These are phyloP conservation scores for Semnopithecus entellus DNA, from an alignment of 2,113 vertebrate species.

Conservation along the genomic window DNA sequence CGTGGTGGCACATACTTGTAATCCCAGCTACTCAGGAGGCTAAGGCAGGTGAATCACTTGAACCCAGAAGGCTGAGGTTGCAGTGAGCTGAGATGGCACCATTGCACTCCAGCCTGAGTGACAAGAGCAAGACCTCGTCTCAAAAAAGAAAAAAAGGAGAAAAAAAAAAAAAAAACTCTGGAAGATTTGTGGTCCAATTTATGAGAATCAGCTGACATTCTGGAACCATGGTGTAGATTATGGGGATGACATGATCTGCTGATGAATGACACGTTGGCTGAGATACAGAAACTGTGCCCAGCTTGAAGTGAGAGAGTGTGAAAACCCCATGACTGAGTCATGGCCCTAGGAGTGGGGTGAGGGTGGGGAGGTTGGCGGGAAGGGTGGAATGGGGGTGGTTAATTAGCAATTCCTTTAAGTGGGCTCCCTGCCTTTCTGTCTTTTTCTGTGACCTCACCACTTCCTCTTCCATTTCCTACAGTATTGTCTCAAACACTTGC, in stretches of 20 bases:
- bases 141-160: too few relatives aligned
- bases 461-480: neutral
- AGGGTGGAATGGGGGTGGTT: too few relatives aligned
- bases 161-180: too few relatives aligned
- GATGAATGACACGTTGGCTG: neutral
- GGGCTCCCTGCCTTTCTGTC: fast-evolving
- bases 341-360: neutral
- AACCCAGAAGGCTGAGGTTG: too few relatives aligned
- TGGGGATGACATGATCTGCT: neutral
- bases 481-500: neutral
- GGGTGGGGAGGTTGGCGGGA: too few relatives aligned
- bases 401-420: neutral
- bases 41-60: too few relatives aligned
- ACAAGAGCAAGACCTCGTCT: too few relatives aligned
- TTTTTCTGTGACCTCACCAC: neutral
- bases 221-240: neutral
- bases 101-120: too few relatives aligned
- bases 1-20: too few relatives aligned
- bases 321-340: slow-evolving; percentile 22
- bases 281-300: neutral
- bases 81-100: too few relatives aligned
- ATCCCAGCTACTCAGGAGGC: too few relatives aligned
- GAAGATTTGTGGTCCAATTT: neutral
- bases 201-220: slow-evolving; percentile 34
- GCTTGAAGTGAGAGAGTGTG: neutral